Percentiles rank a stretch among this genome's conserved stretches.
Conservation (phyloP, 2,888 invertebrate species). For the Sminthurinus aureus region DNA sequence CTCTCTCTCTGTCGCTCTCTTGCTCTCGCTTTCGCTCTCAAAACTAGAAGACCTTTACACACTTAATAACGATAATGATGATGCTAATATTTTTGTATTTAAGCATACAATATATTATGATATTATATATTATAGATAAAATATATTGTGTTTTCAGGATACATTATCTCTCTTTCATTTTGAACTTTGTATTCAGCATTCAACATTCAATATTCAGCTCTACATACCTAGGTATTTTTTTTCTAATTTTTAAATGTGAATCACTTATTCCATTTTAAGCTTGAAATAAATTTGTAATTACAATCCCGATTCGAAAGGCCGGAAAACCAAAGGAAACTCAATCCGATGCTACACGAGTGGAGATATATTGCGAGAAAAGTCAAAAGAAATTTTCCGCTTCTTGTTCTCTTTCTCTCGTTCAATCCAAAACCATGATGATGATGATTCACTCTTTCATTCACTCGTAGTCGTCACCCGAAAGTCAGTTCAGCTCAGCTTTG, state of each 20-base stretch:
- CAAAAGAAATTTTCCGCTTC: constrained; percentile 50
- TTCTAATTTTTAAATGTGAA: not conserved
- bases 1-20: too few relatives aligned
- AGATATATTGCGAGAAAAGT: constrained; percentile 15
- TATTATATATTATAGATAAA: too few relatives aligned
- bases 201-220: too few relatives aligned
- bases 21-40: too few relatives aligned
- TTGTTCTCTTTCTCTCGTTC: constrained; percentile 35
- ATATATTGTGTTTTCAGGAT: too few relatives aligned
- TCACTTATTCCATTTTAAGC: not conserved
- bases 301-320: not conserved
- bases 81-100: too few relatives aligned
- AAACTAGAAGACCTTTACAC: too few relatives aligned
- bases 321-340: not conserved
- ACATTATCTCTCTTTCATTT: too few relatives aligned
- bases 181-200: too few relatives aligned
- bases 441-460: constrained; percentile 26
- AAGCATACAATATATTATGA: too few relatives aligned
- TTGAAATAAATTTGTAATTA: not conserved
- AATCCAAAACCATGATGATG: not conserved
- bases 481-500: not conserved
- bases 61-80: too few relatives aligned
- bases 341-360: not conserved
- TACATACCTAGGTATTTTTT: not conserved
- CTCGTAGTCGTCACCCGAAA: not conserved